Percentiles rank a stretch among this genome's conserved stretches.
phyloP scores from a whole-genome alignment of 2,113 vertebrate genomes.

The Opisthocomus hoazin region DNA sequence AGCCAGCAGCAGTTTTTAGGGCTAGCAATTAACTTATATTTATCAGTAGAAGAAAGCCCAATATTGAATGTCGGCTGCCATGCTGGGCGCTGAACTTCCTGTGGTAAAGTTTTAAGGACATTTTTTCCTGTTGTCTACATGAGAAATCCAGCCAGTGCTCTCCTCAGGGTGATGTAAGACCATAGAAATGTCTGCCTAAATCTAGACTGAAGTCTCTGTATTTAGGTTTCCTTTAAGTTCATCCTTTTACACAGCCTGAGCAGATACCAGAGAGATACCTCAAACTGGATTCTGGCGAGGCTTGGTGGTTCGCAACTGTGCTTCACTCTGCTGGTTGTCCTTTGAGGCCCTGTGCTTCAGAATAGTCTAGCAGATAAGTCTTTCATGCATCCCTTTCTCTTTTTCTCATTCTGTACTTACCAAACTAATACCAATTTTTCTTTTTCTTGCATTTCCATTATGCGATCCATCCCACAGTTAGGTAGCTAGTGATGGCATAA shows the following conservation, averaged over 20 bases:
- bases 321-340: not conserved
- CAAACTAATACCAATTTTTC: not conserved
- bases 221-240: not conserved
- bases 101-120: not conserved
- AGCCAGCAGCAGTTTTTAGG: slow-evolving; percentile 7
- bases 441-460: not conserved
- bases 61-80: not conserved
- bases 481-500: not conserved
- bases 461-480: not conserved
- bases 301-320: not conserved
- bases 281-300: not conserved
- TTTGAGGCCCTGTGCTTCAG: not conserved
- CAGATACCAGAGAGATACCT: not conserved
- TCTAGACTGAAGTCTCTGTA: not conserved
- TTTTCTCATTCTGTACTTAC: not conserved
- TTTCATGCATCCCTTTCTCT: not conserved
- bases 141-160: not conserved
- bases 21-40: slow-evolving; percentile 5
- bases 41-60: not conserved
- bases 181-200: not conserved
- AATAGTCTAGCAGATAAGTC: not conserved
- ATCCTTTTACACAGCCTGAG: not conserved
- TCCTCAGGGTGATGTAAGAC: not conserved
- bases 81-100: not conserved
- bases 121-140: not conserved